Evolutionary conservation across 92 coral and sea anemone genomes (phyloP), one percentile per base, ranked within the genome.

Genomic region (Desmophyllum pertusum): DNA sequence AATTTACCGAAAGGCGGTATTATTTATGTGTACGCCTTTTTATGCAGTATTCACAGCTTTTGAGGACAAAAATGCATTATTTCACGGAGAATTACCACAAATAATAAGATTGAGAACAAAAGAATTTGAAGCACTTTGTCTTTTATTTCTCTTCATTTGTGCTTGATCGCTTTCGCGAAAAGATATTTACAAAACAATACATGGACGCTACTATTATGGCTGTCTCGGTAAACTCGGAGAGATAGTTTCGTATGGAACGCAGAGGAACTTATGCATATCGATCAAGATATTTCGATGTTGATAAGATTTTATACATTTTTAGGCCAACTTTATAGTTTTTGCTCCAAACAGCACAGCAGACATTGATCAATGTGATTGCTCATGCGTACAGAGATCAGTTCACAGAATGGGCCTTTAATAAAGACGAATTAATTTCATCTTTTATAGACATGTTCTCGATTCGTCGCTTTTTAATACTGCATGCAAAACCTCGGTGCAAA

Each of bases 1-100:
- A 48, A 37, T 67, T 51, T 3, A 46, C 36, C 51, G 50, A 53
- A 55, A 38, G 69, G 55, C 25, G 29, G 57, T n/a, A 27, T 42
- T 51, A 17, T 81, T 41, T 52, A 18, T n/a, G 38, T 13, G 40
- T 33, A 53, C 71, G 79, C 86, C 79, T 71, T 61, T 64, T 82
- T 82, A 71, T 82, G 53, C 86, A 82, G 27, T 38, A 82, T 82
- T 82, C 70, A 40, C 72, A 70, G 68, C 70, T 42, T 71, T 55
- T 59, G 38, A 59, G 39, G 79, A 82, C 68, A 70, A 82, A 70
- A 41, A 66, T 46, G 76, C 66, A 65, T 80, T 80, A 71, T 73
- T 43, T 71, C 79, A 82, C 79, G 86, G 86, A 82, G 86, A 82
- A 52, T 73, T 82, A 73, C 86, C 86, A 82, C 57, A 41, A 57